phyloP scores from a whole-genome alignment of 1,140 invertebrate species.

The Microplitis mediator region DNA sequence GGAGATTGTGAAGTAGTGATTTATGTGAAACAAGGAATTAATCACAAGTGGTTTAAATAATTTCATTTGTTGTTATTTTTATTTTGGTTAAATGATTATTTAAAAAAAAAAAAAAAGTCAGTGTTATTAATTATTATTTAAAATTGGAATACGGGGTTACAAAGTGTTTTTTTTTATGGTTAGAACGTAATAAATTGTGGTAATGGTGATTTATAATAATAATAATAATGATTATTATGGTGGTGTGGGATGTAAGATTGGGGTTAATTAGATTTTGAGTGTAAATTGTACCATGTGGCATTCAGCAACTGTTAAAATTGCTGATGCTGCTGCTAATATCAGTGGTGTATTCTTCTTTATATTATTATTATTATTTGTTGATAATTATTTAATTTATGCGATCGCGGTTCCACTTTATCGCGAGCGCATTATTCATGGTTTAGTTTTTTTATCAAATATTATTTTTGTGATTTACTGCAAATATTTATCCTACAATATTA shows the following conservation, averaged over 20 bases:
- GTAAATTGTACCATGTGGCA: slow-evolving; percentile 51
- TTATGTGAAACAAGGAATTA: too few species aligned
- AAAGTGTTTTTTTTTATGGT: not conserved
- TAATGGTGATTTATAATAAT: not conserved
- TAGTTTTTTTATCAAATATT: too few species aligned
- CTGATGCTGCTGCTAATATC: slow-evolving; percentile 38
- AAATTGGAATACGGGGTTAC: too few species aligned
- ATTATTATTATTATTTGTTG: slow-evolving; percentile 11
- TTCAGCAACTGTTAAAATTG: slow-evolving; percentile 44
- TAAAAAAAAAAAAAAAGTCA: too few species aligned
- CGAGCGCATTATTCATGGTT: slow-evolving; percentile 33
- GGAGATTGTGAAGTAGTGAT: too few species aligned
- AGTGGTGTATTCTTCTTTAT: slow-evolving; percentile 43
- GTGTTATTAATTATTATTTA: too few species aligned
- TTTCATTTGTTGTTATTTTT: too few species aligned
- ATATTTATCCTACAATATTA: too few species aligned
- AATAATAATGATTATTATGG: slow-evolving; percentile 24
- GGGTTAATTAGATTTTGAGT: slow-evolving; percentile 30
- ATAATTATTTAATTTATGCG: not conserved
- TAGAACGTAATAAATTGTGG: slow-evolving; percentile 9
- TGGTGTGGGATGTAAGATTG: slow-evolving; percentile 51
- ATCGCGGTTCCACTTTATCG: slow-evolving; percentile 40
- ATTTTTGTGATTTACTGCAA: too few species aligned
- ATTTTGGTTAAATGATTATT: too few species aligned
- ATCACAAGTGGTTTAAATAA: too few species aligned